These are phyloP conservation scores for Matsumyia berberina DNA, from an alignment of 2,888 invertebrate genomes.

Conservation along the genomic window DNA sequence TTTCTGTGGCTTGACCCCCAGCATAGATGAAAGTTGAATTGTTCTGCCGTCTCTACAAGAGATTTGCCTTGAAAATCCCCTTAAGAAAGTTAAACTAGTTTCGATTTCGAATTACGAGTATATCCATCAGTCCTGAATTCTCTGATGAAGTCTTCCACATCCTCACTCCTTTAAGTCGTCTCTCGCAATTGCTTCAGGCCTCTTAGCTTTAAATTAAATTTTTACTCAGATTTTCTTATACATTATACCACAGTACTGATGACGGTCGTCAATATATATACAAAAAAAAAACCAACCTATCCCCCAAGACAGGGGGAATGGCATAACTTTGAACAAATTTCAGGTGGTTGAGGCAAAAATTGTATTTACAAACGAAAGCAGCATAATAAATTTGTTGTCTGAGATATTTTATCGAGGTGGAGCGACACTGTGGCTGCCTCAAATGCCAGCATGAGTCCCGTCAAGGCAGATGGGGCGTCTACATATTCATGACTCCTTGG, in stretches of 20 bases:
- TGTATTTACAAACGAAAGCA: constrained; percentile 71
- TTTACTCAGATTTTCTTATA: no score
- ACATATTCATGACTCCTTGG: constrained; percentile 54
- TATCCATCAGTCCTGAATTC: no score
- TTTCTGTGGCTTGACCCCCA: no score
- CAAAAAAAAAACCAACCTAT: constrained; percentile 9
- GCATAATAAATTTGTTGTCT: constrained; percentile 70
- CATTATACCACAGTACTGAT: background rate
- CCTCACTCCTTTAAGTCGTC: no score
- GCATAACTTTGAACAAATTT: constrained; percentile 38
- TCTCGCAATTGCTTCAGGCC: no score
- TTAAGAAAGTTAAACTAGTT: no score
- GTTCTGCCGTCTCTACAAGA: no score
- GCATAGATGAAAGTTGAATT: no score
- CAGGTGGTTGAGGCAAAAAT: constrained; percentile 59
- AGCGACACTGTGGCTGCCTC: constrained; percentile 4
- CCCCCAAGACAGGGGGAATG: background rate
- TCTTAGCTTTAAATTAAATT: no score
- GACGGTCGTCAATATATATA: constrained; percentile 25
- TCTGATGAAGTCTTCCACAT: no score
- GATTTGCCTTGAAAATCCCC: no score
- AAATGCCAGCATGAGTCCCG: constrained; percentile 20
- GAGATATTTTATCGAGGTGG: constrained; percentile 51
- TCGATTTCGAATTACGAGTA: no score
- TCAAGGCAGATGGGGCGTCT: constrained; percentile 7